These are phyloP conservation scores for Sebastes cheni DNA, from an alignment of 2,797 vertebrate species.

Conservation along the genomic window DNA sequence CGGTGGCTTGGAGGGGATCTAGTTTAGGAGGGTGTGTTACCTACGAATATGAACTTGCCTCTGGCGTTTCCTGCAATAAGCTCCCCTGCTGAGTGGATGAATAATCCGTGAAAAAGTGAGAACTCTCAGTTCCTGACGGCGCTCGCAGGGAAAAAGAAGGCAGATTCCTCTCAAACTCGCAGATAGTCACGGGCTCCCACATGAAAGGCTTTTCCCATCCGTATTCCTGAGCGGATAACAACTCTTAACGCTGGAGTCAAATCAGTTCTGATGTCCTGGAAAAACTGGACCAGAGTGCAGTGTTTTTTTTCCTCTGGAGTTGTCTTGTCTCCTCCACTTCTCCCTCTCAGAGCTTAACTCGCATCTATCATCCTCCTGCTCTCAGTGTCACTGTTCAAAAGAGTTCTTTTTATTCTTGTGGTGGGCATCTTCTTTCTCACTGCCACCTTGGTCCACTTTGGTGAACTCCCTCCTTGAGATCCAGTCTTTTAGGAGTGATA, in stretches of 20 bases:
- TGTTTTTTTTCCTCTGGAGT: slow-evolving; percentile 19
- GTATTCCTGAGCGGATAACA: slow-evolving; percentile 51
- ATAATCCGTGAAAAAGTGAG: slow-evolving; percentile 62
- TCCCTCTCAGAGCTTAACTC: slow-evolving; percentile 58
- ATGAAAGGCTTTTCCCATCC: slow-evolving; percentile 44
- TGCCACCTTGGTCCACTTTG: slow-evolving; percentile 41
- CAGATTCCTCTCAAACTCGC: slow-evolving; percentile 40
- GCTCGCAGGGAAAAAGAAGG: slow-evolving; percentile 2
- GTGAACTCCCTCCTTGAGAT: slow-evolving; percentile 26
- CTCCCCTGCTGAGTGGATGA: slow-evolving; percentile 48
- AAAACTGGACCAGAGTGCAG: not conserved
- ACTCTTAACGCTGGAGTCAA: slow-evolving; percentile 23
- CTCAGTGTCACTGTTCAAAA: slow-evolving; percentile 33
- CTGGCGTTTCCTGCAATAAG: slow-evolving; percentile 58
- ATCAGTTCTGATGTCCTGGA: slow-evolving; percentile 49
- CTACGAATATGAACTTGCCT: slow-evolving; percentile 56
- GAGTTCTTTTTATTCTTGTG: slow-evolving; percentile 62
- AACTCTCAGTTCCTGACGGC: slow-evolving; percentile 35
- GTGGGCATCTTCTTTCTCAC: slow-evolving; percentile 71
- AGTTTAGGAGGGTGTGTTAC: slow-evolving; percentile 61
- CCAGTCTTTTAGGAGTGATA: slow-evolving; percentile 29
- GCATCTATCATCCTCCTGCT: slow-evolving; percentile 56
- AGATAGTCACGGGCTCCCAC: slow-evolving; percentile 40
- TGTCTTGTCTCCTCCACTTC: slow-evolving; percentile 15
- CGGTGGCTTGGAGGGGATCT: slow-evolving; percentile 44